Evolutionary conservation across 2,797 vertebrate genomes (phyloP), one percentile per base, ranked within the genome.

Genomic region (Garrulus glandarius): DNA sequence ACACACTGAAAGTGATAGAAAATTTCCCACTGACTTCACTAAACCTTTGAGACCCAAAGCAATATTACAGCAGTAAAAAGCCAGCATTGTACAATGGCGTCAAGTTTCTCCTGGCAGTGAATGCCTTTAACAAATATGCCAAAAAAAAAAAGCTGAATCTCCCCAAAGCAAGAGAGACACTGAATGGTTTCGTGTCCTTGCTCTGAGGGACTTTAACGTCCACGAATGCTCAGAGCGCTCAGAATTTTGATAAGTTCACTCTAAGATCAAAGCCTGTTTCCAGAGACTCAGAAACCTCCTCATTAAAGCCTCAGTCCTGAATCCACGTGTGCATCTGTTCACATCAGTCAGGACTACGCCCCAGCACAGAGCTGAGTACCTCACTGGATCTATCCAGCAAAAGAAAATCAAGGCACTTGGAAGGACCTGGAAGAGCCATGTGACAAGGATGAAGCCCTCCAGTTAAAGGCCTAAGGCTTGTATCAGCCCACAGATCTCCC

Each of bases 141-240:
- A 88, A 87, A 43, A 95, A 91, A 91, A 37, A 92, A 83, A 90
- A 95, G 61, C 61, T 68, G 71, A 80, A 87, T 91, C 23, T 85
- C 60, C 85, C 86, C 59, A 88, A 89, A 86, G 79, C 71, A 64
- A 71, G 69, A 91, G 55, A 91, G 67, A 72, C 57, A 57, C 9
- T 43, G 65, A 79, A 81, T 32, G 29, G 52, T 55, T 95, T 84
- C 71, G 52, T 71, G 69, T 41, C 76, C 83, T 95, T 95, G 37
- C 79, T 94, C 76, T 88, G 61, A 94, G 85, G 72, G 64, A 85
- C 88, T 92, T 91, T 65, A 60, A 57, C 36, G 63, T 39, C 44
- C 72, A 18, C 15, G 23, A 92, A 68, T 19, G 53, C 64, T 89
- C 24, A 70, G 44, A 43, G 60, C 27, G 0, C 65, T 80, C 17